Evolutionary conservation across 2,113 vertebrate species (phyloP), one percentile per base, ranked within the genome.

Genomic region (Aegotheles bennettii): DNA sequence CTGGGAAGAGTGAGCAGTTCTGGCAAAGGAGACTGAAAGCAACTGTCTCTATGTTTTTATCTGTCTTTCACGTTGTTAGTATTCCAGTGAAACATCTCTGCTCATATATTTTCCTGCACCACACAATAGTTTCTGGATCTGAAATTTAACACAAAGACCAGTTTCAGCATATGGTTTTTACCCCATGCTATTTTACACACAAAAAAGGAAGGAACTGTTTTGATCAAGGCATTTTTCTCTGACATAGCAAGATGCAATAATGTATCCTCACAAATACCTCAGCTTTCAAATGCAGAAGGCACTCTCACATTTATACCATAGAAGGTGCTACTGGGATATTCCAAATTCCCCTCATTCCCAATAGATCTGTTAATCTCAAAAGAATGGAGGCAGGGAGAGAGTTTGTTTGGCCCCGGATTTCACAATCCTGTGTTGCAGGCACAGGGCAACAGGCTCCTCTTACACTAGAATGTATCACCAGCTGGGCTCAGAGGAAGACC

Each of bases 201-300:
- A 10, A 29, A 40, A 47, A 71, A 20, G 24, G 9, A 63, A 42
- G 4, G 7, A 81, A 45, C 26, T 63, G 4, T 67, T 95, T 90
- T 84, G 64, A 92, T 90, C 73, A 84, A 90, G 77, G 47, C 38
- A 90, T 93, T 94, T 95, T 95, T 88, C 59, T 90, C 21, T 90
- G 75, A 88, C 40, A 71, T 42, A 60, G 33, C 47, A 83, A 85
- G 82, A 59, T 1, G 2, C 20, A 74, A 54, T 81, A 84, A 88
- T 54, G 33, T 70, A 84, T 33, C 28, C 33, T 93, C 77, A 78
- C 64, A 90, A 91, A 96, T 94, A 92, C 80, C 63, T 89, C 64
- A 90, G 60, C 23, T 89, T 95, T 84, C 73, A 89, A 81, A 78
- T 20, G 36, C 69, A 90, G 73, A 87, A 90, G 24, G 16, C 80